Percentiles rank a stretch among this genome's conserved stretches.
These are phyloP conservation scores for Tetramorium simillimum DNA, from an alignment of 1,140 invertebrate genomes.

Conservation along the genomic window DNA sequence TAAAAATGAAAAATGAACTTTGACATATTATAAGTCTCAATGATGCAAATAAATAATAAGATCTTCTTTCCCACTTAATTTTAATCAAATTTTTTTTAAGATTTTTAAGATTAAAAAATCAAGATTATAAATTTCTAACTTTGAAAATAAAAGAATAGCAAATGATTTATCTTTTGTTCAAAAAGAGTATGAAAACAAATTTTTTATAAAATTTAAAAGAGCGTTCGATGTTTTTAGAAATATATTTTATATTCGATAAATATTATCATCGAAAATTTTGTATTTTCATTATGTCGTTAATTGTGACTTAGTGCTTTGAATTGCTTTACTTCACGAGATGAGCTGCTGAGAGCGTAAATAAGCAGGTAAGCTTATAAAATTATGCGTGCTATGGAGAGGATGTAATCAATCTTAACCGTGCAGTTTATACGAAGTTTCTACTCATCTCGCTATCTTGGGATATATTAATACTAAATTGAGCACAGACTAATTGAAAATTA, in stretches of 20 bases:
- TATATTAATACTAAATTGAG: slow-evolving; percentile 49
- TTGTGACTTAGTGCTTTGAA: slow-evolving; percentile 27
- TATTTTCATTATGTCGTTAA: slow-evolving; percentile 29
- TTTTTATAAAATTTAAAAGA: neutral
- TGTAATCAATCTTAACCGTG: slow-evolving; percentile 53
- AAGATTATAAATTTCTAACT: neutral
- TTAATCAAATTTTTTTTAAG: neutral
- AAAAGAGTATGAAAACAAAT: neutral
- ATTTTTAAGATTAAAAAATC: neutral
- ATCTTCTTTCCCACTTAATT: neutral
- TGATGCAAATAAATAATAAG: neutral
- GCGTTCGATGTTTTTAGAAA: neutral
- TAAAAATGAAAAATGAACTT: neutral
- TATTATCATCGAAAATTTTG: slow-evolving; percentile 6
- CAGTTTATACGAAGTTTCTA: slow-evolving; percentile 41
- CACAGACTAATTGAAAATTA: slow-evolving; percentile 29
- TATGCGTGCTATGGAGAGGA: slow-evolving; percentile 33
- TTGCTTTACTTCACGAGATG: slow-evolving; percentile 26
- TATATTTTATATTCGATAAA: neutral
- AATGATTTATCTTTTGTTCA: neutral
- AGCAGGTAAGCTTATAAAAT: slow-evolving; percentile 48
- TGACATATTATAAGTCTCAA: neutral
- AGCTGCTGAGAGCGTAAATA: slow-evolving; percentile 44
- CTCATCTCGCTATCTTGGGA: slow-evolving; percentile 33
- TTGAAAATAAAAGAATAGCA: neutral